These are phyloP conservation scores for Megamerina dolium DNA, from an alignment of 2,888 invertebrate genomes.

Conservation along the genomic window DNA sequence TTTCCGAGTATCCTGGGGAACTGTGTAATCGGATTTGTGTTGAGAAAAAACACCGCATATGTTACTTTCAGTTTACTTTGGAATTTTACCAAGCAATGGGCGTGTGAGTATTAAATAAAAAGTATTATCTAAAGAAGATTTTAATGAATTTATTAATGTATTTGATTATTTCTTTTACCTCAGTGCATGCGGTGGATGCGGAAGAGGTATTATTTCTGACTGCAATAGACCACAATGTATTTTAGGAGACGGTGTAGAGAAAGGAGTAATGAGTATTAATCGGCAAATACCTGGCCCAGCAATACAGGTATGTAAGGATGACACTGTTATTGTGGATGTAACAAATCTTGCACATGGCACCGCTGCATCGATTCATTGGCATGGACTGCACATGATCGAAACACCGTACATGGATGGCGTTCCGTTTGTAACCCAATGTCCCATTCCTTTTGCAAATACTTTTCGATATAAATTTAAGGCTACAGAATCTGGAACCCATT, in stretches of 20 bases:
- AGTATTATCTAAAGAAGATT: too few relatives aligned
- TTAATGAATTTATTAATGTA: constrained; percentile 2
- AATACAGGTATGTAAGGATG: constrained; percentile 70
- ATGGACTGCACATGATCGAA: constrained; percentile 70
- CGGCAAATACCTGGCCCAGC: constrained; percentile 51
- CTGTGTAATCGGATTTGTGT: constrained; percentile 38
- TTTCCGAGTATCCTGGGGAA: constrained; percentile 21
- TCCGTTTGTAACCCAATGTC: constrained; percentile 78
- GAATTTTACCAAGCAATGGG: constrained; percentile 50
- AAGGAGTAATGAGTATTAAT: constrained; percentile 50
- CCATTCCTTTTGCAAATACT: constrained; percentile 63
- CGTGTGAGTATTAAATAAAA: constrained; percentile 31
- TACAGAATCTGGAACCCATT: constrained; percentile 68
- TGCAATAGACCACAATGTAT: constrained; percentile 52
- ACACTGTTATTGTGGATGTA: constrained; percentile 72
- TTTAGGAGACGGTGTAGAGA: constrained; percentile 50
- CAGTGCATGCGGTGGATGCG: constrained; percentile 52
- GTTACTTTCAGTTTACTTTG: constrained; percentile 48
- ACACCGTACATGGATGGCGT: constrained; percentile 82
- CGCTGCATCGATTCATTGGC: constrained; percentile 81
- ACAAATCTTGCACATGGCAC: constrained; percentile 69
- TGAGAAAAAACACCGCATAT: constrained; percentile 31
- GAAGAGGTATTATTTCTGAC: constrained; percentile 37
- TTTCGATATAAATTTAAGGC: constrained; percentile 67
- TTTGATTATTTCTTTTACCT: too few relatives aligned